These are phyloP conservation scores for Habropoda laboriosa DNA, from an alignment of 1,140 invertebrate species.

Conservation along the genomic window DNA sequence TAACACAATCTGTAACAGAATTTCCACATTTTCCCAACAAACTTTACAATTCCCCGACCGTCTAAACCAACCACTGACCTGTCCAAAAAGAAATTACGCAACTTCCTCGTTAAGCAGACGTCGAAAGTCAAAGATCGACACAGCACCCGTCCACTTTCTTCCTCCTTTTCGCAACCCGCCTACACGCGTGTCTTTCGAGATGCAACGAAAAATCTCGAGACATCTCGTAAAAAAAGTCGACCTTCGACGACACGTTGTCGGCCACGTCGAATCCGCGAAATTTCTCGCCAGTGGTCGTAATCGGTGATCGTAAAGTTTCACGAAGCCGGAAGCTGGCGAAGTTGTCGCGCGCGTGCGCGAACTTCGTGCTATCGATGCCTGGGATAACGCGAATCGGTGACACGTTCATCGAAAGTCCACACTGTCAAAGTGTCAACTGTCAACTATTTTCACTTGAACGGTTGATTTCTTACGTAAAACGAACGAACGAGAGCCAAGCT, in stretches of 20 bases:
- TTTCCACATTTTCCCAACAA: too few relatives aligned
- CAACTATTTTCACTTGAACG: conserved; percentile 12
- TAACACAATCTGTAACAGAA: too few relatives aligned
- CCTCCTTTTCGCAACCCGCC: background rate
- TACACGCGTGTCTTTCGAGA: background rate
- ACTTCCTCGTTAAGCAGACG: too few relatives aligned
- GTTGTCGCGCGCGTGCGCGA: background rate
- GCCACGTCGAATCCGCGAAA: conserved; percentile 15
- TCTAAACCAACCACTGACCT: too few relatives aligned
- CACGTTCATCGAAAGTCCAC: conserved; percentile 1
- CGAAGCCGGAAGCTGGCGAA: conserved; percentile 38
- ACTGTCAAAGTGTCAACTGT: conserved; percentile 14
- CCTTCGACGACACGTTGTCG: too few relatives aligned
- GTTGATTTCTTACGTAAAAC: conserved; percentile 31
- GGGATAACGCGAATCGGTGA: conserved; percentile 1
- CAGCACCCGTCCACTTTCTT: background rate
- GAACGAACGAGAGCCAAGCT: too few relatives aligned
- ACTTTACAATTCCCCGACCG: too few relatives aligned
- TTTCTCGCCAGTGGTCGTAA: conserved; percentile 34
- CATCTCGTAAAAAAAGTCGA: background rate
- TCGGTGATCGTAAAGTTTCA: conserved; percentile 54
- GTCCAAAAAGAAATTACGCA: too few relatives aligned
- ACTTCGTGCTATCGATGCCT: conserved; percentile 20
- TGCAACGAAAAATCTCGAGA: background rate
- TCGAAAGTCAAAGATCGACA: too few relatives aligned